These are phyloP conservation scores for Drosophila pseudoananassae DNA, from an alignment of 1,140 invertebrate species.

Conservation along the genomic window DNA sequence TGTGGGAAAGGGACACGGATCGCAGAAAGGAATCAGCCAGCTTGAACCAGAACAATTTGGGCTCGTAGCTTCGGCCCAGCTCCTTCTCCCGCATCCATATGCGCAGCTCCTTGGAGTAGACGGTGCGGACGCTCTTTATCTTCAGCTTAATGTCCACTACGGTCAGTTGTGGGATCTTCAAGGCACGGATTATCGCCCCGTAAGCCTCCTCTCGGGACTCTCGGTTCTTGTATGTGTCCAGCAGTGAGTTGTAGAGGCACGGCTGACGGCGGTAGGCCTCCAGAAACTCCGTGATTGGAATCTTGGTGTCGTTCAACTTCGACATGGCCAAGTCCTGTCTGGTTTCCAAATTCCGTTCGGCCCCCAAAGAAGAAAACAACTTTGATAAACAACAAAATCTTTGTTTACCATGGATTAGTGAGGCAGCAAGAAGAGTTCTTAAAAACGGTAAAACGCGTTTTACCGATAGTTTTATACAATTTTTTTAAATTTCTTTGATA, in stretches of 20 bases:
- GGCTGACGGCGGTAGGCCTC: constrained; percentile 77
- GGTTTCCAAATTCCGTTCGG: not conserved
- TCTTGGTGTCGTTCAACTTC: constrained; percentile 63
- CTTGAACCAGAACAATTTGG: constrained; percentile 73
- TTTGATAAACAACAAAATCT: constrained; percentile 1
- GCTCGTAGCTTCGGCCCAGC: constrained; percentile 54
- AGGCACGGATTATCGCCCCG: constrained; percentile 64
- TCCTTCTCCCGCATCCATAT: constrained; percentile 71
- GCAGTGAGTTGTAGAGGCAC: constrained; percentile 75
- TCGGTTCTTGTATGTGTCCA: constrained; percentile 79
- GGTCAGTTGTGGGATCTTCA: constrained; percentile 71
- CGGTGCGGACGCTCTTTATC: constrained; percentile 82
- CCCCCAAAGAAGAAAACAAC: not conserved
- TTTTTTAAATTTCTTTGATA: too few species aligned
- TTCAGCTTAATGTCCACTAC: constrained; percentile 79
- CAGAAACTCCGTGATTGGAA: constrained; percentile 74
- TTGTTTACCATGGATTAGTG: constrained; percentile 1
- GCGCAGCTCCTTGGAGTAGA: constrained; percentile 80
- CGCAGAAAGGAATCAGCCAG: constrained; percentile 67
- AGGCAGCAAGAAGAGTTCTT: not conserved
- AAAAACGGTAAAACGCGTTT: not conserved
- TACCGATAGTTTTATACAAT: not conserved
- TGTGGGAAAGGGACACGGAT: constrained; percentile 63
- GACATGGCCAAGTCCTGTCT: constrained; percentile 38
- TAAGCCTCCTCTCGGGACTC: constrained; percentile 73